Conservation (phyloP, 2,113 vertebrate species). For the Colaptes auratus region DNA sequence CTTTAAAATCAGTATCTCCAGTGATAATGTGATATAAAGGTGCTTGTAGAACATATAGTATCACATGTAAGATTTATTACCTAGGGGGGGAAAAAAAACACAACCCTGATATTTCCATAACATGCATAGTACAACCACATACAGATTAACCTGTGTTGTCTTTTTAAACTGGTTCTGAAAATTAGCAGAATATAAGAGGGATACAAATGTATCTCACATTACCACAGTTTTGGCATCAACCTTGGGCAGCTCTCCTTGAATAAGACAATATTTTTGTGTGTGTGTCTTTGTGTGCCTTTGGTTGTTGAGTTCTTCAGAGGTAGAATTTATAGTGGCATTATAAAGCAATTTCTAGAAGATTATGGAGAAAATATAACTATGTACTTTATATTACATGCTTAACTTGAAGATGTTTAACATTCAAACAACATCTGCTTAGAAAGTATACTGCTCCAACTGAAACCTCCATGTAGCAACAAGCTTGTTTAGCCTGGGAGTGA, state of each 20-base stretch:
- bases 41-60: not conserved
- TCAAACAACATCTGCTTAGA: not conserved
- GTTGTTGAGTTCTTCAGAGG: not conserved
- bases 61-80: not conserved
- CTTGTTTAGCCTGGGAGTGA: not conserved
- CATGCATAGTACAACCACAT: not conserved
- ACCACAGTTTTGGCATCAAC: not conserved
- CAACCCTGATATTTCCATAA: too few relatives aligned
- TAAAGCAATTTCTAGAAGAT: not conserved
- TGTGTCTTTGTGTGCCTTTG: not conserved
- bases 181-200: rapidly evolving
- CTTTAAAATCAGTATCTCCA: not conserved
- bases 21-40: not conserved
- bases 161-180: not conserved
- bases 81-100: too few relatives aligned
- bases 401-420: not conserved
- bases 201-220: not conserved
- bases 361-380: not conserved
- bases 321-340: not conserved
- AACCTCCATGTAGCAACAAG: not conserved
- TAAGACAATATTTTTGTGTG: not conserved
- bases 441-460: not conserved
- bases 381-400: not conserved
- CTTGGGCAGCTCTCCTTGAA: not conserved
- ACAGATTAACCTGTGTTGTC: rapidly evolving